Conservation (phyloP, 2,797 vertebrate genomes). For the Neostethus bicornis region DNA sequence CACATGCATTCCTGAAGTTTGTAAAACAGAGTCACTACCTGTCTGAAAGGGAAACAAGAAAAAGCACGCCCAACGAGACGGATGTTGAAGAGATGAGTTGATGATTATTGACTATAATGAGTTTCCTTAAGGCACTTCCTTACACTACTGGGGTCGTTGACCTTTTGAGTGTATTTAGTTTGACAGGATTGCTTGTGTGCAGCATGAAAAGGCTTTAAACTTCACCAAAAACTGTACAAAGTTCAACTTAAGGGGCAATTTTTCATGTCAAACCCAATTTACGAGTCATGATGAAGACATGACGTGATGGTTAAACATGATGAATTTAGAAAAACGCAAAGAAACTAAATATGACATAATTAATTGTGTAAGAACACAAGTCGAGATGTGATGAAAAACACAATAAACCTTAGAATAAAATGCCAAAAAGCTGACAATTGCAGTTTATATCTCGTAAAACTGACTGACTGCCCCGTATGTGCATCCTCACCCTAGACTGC, state of each 20-base stretch:
- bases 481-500: too few species aligned
- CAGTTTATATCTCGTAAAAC: too few species aligned
- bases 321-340: background rate
- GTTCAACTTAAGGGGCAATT: conserved; percentile 11
- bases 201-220: background rate
- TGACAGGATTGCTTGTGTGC: background rate
- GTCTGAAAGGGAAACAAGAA: conserved; percentile 29
- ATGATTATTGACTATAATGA: conserved; percentile 19
- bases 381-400: too few species aligned
- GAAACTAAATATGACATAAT: too few species aligned
- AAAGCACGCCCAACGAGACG: conserved; percentile 4
- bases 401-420: too few species aligned
- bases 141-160: background rate
- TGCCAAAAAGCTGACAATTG: too few species aligned
- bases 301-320: background rate
- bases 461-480: too few species aligned
- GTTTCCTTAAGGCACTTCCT: conserved; percentile 15
- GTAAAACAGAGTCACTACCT: background rate
- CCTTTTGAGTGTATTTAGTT: background rate
- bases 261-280: conserved; percentile 7
- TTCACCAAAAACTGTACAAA: background rate
- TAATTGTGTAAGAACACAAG: too few species aligned
- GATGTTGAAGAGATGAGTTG: background rate
- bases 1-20: conserved; percentile 17
- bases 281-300: background rate